Percentiles rank a stretch among this genome's conserved stretches.
Conservation (phyloP, 1,140 invertebrate genomes). For the Bilobella aurantiaca region DNA sequence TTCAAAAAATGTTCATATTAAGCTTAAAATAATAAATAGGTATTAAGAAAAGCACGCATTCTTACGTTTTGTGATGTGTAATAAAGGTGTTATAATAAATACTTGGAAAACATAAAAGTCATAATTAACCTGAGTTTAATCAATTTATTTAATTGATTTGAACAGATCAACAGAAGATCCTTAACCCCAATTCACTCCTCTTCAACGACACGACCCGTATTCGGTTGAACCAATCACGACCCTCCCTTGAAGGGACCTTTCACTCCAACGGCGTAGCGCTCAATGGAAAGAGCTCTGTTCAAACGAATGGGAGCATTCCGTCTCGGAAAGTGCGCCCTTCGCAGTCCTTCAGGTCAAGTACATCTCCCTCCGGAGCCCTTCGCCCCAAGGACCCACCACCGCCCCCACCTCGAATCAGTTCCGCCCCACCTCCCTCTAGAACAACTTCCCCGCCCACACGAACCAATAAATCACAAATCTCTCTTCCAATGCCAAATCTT, state of each 20-base stretch:
- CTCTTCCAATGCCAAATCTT: slow-evolving; percentile 19
- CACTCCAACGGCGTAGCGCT: too few relatives aligned
- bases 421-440: slow-evolving; percentile 9
- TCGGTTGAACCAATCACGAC: slow-evolving; percentile 30
- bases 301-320: neutral
- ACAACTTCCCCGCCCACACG: neutral
- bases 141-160: too few relatives aligned
- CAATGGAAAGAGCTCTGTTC: slow-evolving; percentile 11
- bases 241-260: slow-evolving; percentile 27
- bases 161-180: slow-evolving; percentile 14
- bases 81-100: too few relatives aligned
- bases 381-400: slow-evolving; percentile 40
- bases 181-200: slow-evolving; percentile 34
- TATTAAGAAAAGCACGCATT: too few relatives aligned
- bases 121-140: too few relatives aligned
- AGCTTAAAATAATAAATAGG: too few relatives aligned
- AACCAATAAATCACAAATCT: slow-evolving; percentile 27
- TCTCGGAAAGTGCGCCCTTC: slow-evolving; percentile 1
- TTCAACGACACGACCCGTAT: slow-evolving; percentile 34
- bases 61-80: too few relatives aligned
- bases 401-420: slow-evolving; percentile 35
- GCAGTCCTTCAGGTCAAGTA: slow-evolving; percentile 13
- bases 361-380: slow-evolving; percentile 20
- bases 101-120: too few relatives aligned
- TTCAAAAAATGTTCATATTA: too few relatives aligned